These are phyloP conservation scores for Drosophila tanythrix DNA, from an alignment of 2,888 invertebrate species.

Conservation along the genomic window DNA sequence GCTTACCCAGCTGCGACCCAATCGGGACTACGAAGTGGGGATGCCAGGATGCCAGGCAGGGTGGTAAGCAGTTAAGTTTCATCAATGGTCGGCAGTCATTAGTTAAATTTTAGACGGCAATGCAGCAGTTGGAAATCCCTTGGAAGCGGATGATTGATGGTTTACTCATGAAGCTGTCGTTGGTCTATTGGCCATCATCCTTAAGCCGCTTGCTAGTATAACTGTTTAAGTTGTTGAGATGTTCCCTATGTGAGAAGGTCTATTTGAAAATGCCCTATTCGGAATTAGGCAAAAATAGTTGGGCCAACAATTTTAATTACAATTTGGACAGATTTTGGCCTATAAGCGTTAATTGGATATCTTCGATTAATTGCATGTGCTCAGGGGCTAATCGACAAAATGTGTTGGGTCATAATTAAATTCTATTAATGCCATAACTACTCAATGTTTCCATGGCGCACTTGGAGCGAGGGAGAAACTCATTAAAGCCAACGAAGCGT, in stretches of 20 bases:
- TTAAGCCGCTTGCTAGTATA: neutral
- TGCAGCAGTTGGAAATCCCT: conserved; percentile 23
- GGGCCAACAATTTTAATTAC: neutral
- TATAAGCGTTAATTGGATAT: neutral
- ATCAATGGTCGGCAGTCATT: conserved; percentile 61
- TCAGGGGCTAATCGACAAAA: neutral
- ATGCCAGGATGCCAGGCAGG: neutral
- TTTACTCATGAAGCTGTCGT: conserved; percentile 7
- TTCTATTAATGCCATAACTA: neutral
- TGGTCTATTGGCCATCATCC: conserved; percentile 12
- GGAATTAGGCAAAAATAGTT: neutral
- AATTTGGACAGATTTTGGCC: neutral
- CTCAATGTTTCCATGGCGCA: neutral
- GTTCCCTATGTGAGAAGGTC: neutral
- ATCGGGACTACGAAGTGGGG: neutral
- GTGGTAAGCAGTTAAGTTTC: conserved; percentile 2
- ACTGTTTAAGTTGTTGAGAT: neutral
- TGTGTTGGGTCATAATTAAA: neutral
- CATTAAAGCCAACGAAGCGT: conserved; percentile 57
- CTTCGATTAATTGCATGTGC: neutral
- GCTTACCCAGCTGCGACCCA: conserved; percentile 23
- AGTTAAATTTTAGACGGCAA: conserved; percentile 62
- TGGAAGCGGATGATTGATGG: conserved; percentile 39
- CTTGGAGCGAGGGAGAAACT: conserved; percentile 25
- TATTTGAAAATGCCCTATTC: neutral